Evolutionary conservation across 2,113 vertebrate species (phyloP).

Genomic region (Cromileptes altivelis): DNA sequence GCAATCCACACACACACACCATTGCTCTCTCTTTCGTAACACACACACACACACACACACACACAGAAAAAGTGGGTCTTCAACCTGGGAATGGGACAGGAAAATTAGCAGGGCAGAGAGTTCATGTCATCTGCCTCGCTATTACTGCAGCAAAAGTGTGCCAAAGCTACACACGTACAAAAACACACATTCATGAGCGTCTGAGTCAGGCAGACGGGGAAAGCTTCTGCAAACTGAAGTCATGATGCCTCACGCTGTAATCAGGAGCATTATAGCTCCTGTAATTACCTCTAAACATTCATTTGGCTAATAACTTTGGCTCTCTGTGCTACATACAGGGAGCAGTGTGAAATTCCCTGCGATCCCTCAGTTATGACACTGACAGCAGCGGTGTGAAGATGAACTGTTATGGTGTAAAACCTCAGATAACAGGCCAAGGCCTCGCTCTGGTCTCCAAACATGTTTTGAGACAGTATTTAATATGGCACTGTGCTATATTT

Average conservation of each 20-base stretch:
- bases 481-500: not conserved
- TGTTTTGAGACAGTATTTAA: not conserved
- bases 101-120: constrained; percentile 56
- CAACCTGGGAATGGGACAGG: constrained; percentile 20
- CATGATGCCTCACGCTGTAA: constrained; percentile 70
- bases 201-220: constrained; percentile 68
- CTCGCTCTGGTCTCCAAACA: not conserved
- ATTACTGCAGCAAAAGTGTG: constrained; percentile 48
- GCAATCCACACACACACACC: constrained; percentile 5
- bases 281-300: constrained; percentile 76
- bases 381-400: constrained; percentile 4
- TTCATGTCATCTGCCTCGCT: constrained; percentile 42
- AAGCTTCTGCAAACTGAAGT: constrained; percentile 69
- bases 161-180: not conserved
- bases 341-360: constrained; percentile 31
- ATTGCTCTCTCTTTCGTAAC: not conserved
- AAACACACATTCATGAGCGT: constrained; percentile 38
- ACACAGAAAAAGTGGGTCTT: constrained; percentile 32
- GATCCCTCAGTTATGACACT: not conserved
- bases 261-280: constrained; percentile 62
- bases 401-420: not conserved
- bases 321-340: constrained; percentile 22
- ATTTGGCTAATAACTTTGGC: constrained; percentile 74
- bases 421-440: not conserved
- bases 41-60: constrained; percentile 46